Conservation (phyloP, 2,113 vertebrate genomes). For the Electrona antarctica region DNA sequence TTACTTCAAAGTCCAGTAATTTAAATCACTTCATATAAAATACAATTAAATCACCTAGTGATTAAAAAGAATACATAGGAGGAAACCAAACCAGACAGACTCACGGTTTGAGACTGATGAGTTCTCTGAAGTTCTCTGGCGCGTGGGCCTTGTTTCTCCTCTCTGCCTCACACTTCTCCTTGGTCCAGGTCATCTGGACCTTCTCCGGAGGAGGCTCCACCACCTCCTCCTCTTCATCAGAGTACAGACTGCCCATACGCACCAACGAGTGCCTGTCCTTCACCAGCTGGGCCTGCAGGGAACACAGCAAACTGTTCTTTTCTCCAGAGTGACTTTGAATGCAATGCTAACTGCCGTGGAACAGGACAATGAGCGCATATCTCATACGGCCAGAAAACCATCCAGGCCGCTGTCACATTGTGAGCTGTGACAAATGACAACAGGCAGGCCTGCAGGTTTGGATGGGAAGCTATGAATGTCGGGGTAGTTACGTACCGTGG, state of each 20-base stretch:
- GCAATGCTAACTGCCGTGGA: neutral
- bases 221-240: constrained; percentile 91
- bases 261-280: constrained; percentile 95
- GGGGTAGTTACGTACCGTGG: too few species aligned
- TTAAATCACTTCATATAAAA: too few species aligned
- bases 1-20: too few species aligned
- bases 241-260: constrained; percentile 91
- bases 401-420: too few species aligned
- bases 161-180: constrained; percentile 87
- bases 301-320: neutral
- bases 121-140: constrained; percentile 91
- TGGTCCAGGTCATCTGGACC: constrained; percentile 98
- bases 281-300: constrained; percentile 89
- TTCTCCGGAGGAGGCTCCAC: constrained; percentile 84
- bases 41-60: too few species aligned
- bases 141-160: constrained; percentile 81
- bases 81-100: constrained; percentile 65
- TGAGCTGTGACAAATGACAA: too few species aligned
- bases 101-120: constrained; percentile 97
- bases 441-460: too few species aligned
- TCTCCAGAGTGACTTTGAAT: neutral
- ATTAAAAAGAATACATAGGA: neutral
- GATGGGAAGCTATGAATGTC: too few species aligned
- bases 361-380: neutral
- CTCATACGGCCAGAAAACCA: neutral